Conservation (phyloP, 1,140 invertebrate genomes). For the Sminthurinus signatus region DNA sequence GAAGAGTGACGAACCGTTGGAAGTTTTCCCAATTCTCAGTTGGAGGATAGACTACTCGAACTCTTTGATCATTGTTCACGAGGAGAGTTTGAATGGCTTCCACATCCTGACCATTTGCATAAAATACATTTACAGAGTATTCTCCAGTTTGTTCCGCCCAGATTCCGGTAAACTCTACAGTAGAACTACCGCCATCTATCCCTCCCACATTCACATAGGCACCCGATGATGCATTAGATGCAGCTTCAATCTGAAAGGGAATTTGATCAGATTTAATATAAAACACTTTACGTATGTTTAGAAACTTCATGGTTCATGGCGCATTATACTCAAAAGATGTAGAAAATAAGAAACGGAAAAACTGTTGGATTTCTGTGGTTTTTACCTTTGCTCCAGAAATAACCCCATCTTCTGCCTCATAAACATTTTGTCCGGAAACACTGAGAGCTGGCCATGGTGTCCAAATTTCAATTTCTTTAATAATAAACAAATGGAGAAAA, state of each 20-base stretch:
- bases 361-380: too few species aligned
- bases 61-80: background rate
- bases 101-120: conserved; percentile 15
- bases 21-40: background rate
- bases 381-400: background rate
- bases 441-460: conserved; percentile 30
- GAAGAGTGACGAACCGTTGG: background rate
- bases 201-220: conserved; percentile 7
- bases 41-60: background rate
- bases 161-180: conserved; percentile 22
- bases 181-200: background rate
- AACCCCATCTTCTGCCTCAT: conserved; percentile 34
- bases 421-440: conserved; percentile 1
- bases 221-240: conserved; percentile 7
- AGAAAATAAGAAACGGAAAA: too few species aligned
- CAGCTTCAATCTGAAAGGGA: too few species aligned
- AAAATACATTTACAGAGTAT: conserved; percentile 15
- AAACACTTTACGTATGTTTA: too few species aligned
- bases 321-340: too few species aligned
- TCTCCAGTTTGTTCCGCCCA: conserved; percentile 18
- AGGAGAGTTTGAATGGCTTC: background rate
- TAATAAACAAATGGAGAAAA: too few species aligned
- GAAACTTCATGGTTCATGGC: too few species aligned
- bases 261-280: too few species aligned
- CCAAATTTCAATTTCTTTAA: conserved; percentile 35